Evolutionary conservation across 2,888 invertebrate species (phyloP).

Genomic region (Agapostemon virescens): DNA sequence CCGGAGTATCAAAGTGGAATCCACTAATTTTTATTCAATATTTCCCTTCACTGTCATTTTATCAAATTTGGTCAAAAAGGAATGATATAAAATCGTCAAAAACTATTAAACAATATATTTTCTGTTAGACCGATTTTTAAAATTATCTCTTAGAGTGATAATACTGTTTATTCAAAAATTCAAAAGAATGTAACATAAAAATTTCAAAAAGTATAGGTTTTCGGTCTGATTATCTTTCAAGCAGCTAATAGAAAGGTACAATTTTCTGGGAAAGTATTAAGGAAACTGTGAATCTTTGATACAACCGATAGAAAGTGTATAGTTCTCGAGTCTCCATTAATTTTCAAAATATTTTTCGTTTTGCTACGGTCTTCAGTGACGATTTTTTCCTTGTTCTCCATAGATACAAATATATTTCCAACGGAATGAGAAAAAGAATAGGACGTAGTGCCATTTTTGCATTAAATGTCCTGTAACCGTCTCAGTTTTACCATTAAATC

Average conservation of each 20-base stretch:
- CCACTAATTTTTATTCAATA: background rate
- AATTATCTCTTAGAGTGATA: background rate
- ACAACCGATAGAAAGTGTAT: background rate
- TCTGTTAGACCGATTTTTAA: background rate
- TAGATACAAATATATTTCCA: background rate
- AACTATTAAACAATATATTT: background rate
- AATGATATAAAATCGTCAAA: background rate
- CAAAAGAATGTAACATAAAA: background rate
- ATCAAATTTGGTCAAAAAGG: background rate
- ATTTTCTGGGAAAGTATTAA: background rate
- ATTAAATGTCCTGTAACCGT: background rate
- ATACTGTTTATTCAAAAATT: background rate
- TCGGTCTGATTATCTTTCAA: background rate
- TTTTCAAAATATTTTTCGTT: background rate
- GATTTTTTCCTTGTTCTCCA: background rate
- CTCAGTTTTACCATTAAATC: background rate
- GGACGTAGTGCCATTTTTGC: background rate
- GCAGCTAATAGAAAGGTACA: background rate
- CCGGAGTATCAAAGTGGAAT: background rate
- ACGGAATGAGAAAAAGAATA: background rate
- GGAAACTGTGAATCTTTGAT: background rate
- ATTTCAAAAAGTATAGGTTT: background rate
- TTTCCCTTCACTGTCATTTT: background rate
- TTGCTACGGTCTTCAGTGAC: slow-evolving; percentile 1
- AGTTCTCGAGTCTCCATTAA: background rate